phyloP scores from a whole-genome alignment of 2,888 invertebrate species.

The Pterostichus niger region DNA sequence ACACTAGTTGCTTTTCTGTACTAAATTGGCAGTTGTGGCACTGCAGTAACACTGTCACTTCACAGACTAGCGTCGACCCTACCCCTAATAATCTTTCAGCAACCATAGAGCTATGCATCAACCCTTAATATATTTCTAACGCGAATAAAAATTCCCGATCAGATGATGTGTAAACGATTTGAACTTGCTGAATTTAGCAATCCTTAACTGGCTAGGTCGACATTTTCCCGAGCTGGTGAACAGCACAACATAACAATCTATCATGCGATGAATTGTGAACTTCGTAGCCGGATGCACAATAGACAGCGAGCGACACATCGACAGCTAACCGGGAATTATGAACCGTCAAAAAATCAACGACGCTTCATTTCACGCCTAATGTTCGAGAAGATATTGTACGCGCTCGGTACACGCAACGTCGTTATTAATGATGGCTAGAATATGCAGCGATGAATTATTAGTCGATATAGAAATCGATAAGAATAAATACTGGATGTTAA shows the following conservation, averaged over 20 bases:
- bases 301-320: slow-evolving; percentile 10
- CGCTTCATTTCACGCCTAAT: slow-evolving; percentile 54
- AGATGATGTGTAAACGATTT: too few relatives aligned
- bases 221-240: slow-evolving; percentile 33
- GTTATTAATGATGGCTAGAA: slow-evolving; percentile 27
- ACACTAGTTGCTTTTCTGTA: too few relatives aligned
- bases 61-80: too few relatives aligned
- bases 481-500: too few relatives aligned
- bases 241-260: slow-evolving; percentile 50
- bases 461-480: too few relatives aligned
- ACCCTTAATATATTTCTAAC: too few relatives aligned
- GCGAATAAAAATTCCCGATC: too few relatives aligned
- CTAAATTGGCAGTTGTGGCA: too few relatives aligned
- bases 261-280: slow-evolving; percentile 60
- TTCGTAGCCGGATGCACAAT: slow-evolving; percentile 6
- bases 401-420: neutral
- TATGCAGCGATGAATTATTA: slow-evolving; percentile 2
- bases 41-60: too few relatives aligned
- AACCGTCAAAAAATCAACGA: slow-evolving; percentile 51
- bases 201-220: neutral
- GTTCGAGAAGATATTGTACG: slow-evolving; percentile 54
- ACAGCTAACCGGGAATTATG: slow-evolving; percentile 40
- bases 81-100: too few relatives aligned
- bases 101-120: too few relatives aligned
- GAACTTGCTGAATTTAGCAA: slow-evolving; percentile 5